Evolutionary conservation across 2,797 vertebrate species (phyloP).

Genomic region (Crax fasciolata): DNA sequence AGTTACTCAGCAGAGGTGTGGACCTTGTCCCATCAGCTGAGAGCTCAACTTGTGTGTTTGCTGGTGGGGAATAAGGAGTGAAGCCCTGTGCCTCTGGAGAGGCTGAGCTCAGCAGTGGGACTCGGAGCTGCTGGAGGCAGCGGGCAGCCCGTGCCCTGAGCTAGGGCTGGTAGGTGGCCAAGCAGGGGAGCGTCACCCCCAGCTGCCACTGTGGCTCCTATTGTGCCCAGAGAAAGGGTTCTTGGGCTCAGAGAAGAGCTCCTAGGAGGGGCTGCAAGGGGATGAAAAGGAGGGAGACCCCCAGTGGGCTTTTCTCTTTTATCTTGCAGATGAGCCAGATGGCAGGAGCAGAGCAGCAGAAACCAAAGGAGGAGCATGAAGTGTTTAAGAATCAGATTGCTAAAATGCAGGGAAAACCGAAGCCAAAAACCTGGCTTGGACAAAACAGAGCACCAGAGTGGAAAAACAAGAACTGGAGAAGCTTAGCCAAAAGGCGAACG

Average conservation of each 20-base stretch:
- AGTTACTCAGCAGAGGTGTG: background rate
- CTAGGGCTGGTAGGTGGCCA: background rate
- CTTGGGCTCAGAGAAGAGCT: background rate
- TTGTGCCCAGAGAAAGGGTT: background rate
- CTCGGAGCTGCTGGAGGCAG: background rate
- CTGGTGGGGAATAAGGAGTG: background rate
- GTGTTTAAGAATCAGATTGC: constrained; percentile 12
- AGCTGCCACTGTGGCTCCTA: background rate
- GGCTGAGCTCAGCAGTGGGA: background rate
- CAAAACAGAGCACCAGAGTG: constrained; percentile 23
- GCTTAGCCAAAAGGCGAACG: constrained; percentile 20
- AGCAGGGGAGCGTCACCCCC: background rate
- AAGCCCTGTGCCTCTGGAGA: background rate
- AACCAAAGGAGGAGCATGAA: constrained; percentile 3
- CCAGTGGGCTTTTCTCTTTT: constrained; percentile 6
- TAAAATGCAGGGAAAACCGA: background rate
- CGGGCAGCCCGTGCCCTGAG: background rate
- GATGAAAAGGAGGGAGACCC: background rate
- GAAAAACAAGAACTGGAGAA: constrained; percentile 17
- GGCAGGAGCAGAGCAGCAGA: constrained; percentile 19
- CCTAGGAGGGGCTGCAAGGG: background rate
- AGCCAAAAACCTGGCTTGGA: constrained; percentile 28
- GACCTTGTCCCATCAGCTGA: background rate
- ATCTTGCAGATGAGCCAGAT: constrained; percentile 34
- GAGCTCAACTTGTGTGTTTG: background rate